Evolutionary conservation across 2,888 invertebrate species (phyloP), one percentile per base, ranked within the genome.

Genomic region (Linnaemya vulpina): DNA sequence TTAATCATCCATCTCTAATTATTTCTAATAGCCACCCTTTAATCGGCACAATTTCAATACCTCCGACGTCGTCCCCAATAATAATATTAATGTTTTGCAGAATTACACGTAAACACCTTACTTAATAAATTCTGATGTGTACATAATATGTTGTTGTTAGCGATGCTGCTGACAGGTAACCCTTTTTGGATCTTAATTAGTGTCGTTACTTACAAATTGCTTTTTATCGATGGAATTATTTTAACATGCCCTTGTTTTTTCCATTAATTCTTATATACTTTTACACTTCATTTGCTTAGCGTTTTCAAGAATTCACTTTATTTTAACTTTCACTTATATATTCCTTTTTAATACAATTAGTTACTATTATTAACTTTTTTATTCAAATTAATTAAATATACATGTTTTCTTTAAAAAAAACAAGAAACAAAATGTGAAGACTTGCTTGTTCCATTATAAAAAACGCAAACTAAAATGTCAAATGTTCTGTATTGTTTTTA

Each of bases 91-190:
- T 30, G 5, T 30, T 30, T 30, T 2, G 22, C 20, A 30, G 15
- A 46, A 58, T 9, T 40, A 58, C 71, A 79, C 78, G 70, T 79
- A 53, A 62, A 71, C 71, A 70, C 20, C 46, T 63, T 25, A 79
- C 63, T 58, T 15, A 65, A 22, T 9, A 63, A 17, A 40, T 25
- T 25, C 2, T 15, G 15, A 25, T 58, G 10, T 30, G 30, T 22
- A n/a, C n/a, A n/a, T n/a, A 13, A 49, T 7, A 15, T 40, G 25
- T 22, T 40, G 15, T 25, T 68, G 46, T n/a, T 49, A 25, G 38
- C 46, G 63, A 46, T 73, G 79, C 46, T 55, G 46, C 11, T 43
- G 43, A n/a, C n/a, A n/a, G n/a, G n/a, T n/a, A n/a, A n/a, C n/a
- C n/a, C n/a, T n/a, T n/a, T n/a, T n/a, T n/a, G n/a, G 35, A 5